These are phyloP conservation scores for Netelia inedita DNA, from an alignment of 2,888 invertebrate species.

Conservation along the genomic window DNA sequence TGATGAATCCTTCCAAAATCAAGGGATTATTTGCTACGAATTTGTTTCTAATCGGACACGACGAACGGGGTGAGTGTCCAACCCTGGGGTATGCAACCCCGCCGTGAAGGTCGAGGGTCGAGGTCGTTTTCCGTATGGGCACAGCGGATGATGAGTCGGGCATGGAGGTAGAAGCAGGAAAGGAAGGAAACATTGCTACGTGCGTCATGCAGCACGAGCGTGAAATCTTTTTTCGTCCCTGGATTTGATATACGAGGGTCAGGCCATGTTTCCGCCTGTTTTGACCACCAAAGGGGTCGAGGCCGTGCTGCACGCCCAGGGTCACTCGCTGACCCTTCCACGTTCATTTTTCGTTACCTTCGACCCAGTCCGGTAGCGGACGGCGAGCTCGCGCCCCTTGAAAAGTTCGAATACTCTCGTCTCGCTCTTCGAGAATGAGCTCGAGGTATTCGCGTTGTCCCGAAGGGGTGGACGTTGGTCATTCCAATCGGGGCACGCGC, in stretches of 20 bases:
- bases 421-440: slow-evolving; percentile 40
- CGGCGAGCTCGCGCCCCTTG: slow-evolving; percentile 79
- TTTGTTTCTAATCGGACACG: slow-evolving; percentile 67
- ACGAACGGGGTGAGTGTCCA: slow-evolving; percentile 44
- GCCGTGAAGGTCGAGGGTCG: slow-evolving; percentile 57
- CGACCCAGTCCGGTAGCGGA: slow-evolving; percentile 60
- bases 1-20: background rate
- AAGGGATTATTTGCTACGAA: slow-evolving; percentile 63
- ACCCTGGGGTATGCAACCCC: slow-evolving; percentile 16
- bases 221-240: slow-evolving; percentile 59
- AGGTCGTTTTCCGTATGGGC: slow-evolving; percentile 55
- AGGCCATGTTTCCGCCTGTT: slow-evolving; percentile 85
- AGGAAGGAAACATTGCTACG: background rate
- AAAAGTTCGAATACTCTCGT: background rate
- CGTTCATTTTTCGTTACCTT: slow-evolving; percentile 46
- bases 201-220: slow-evolving; percentile 52
- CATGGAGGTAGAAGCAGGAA: slow-evolving; percentile 3
- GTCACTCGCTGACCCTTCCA: slow-evolving; percentile 80
- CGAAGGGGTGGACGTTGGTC: slow-evolving; percentile 58
- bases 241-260: slow-evolving; percentile 83
- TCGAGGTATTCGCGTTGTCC: slow-evolving; percentile 69
- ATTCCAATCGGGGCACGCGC: slow-evolving; percentile 73
- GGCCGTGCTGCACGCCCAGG: slow-evolving; percentile 83
- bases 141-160: slow-evolving; percentile 50
- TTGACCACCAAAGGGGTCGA: slow-evolving; percentile 84